These are phyloP conservation scores for Paracentrotus lividus DNA, from an alignment of 53 echinoderm and acorn worm genomes.

Conservation along the genomic window DNA sequence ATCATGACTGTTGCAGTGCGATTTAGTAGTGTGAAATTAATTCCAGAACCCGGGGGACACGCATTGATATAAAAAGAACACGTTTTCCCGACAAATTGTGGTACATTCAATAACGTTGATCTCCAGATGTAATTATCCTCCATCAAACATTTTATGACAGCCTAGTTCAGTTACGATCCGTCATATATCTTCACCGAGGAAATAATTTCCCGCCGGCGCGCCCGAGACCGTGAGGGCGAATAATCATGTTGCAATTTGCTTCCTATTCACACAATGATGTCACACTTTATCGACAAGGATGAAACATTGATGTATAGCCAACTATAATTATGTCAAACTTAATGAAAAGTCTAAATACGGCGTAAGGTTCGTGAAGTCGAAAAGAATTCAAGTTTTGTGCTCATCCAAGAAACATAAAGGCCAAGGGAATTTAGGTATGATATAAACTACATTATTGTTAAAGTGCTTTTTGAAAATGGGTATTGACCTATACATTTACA, in stretches of 20 bases:
- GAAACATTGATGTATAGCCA: not conserved
- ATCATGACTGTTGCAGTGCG: not conserved
- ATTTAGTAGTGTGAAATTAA: not conserved
- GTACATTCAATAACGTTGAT: not conserved
- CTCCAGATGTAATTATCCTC: slow-evolving; percentile 15
- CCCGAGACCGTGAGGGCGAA: not conserved
- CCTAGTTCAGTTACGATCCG: not conserved
- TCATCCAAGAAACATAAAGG: too few relatives aligned
- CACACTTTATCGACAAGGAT: not conserved
- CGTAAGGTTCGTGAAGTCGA: too few relatives aligned
- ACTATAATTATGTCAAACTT: not conserved
- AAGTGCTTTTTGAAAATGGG: too few relatives aligned
- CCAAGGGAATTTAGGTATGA: too few relatives aligned
- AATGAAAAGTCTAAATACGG: not conserved
- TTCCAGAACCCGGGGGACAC: not conserved
- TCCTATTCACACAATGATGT: not conserved
- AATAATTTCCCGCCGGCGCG: not conserved
- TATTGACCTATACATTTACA: too few relatives aligned
- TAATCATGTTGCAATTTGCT: not conserved
- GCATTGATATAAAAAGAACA: not conserved
- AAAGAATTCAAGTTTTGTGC: not conserved
- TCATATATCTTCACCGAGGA: not conserved
- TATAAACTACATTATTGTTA: too few relatives aligned
- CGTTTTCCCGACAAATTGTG: not conserved
- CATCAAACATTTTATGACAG: not conserved